Conservation (phyloP, 2,888 invertebrate species). For the Synanthedon tipuliformis region DNA sequence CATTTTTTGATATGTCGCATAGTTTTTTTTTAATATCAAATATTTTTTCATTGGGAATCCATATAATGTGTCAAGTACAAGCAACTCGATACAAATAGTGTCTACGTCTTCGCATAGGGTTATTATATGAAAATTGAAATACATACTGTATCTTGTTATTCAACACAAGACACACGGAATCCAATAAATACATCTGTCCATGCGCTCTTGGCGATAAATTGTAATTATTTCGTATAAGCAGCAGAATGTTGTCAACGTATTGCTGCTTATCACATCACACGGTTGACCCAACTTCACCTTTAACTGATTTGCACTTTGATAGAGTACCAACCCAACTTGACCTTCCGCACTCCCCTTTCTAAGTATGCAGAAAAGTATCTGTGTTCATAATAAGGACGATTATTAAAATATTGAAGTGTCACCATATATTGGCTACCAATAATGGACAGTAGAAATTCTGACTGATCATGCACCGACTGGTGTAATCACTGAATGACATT, state of each 20-base stretch:
- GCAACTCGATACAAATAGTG: too few relatives aligned
- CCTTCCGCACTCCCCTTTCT: constrained; percentile 10
- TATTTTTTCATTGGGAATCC: too few relatives aligned
- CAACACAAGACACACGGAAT: too few relatives aligned
- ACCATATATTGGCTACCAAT: not conserved
- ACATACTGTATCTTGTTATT: too few relatives aligned
- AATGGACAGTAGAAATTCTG: constrained; percentile 25
- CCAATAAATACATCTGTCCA: too few relatives aligned
- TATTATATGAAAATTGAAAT: too few relatives aligned
- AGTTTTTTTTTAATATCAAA: too few relatives aligned
- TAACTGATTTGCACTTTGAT: constrained; percentile 53
- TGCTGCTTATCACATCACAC: constrained; percentile 28
- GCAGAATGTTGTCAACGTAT: constrained; percentile 40
- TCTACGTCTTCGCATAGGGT: too few relatives aligned
- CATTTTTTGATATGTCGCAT: too few relatives aligned
- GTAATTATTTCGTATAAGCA: constrained; percentile 22
- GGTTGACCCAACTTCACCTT: constrained; percentile 42
- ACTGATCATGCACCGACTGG: constrained; percentile 29
- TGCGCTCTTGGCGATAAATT: constrained; percentile 14
- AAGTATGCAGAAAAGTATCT: not conserved
- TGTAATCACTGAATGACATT: constrained; percentile 35
- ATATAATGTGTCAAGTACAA: too few relatives aligned
- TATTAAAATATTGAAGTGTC: not conserved
- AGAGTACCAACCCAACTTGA: constrained; percentile 23
- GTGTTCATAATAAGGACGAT: not conserved